phyloP scores from a whole-genome alignment of 2,113 vertebrate species.

The Oxygymnocypris stewartii region DNA sequence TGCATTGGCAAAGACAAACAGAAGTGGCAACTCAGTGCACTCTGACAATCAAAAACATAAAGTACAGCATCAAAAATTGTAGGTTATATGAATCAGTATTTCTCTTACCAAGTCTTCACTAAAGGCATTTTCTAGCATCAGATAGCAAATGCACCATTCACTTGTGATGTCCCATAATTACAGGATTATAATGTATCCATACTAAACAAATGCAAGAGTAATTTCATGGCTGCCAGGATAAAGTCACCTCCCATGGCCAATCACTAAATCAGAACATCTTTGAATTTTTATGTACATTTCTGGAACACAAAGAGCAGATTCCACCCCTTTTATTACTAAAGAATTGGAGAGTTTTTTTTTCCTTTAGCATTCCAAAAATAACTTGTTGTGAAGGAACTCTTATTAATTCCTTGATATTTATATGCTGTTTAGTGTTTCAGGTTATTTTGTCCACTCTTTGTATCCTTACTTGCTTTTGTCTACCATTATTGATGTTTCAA shows the following conservation, averaged over 20 bases:
- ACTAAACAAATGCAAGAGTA: neutral
- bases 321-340: neutral
- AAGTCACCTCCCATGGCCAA: neutral
- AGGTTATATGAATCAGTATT: neutral
- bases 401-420: neutral
- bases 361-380: neutral
- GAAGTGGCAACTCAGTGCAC: neutral
- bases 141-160: neutral
- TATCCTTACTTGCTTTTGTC: slow-evolving; percentile 17
- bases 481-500: slow-evolving; percentile 20
- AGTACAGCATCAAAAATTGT: neutral
- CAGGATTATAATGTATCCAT: neutral
- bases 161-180: slow-evolving; percentile 4
- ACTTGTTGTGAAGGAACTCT: neutral
- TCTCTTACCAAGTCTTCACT: neutral
- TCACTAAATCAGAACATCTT: neutral
- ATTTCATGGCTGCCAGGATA: neutral
- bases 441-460: slow-evolving; percentile 22
- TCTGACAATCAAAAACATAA: neutral
- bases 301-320: neutral
- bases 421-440: neutral
- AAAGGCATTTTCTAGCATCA: neutral
- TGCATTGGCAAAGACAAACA: neutral
- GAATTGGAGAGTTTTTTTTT: neutral
- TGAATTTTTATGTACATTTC: neutral